Conservation (phyloP, 1,140 invertebrate genomes). For the Drosophila ambigua region DNA sequence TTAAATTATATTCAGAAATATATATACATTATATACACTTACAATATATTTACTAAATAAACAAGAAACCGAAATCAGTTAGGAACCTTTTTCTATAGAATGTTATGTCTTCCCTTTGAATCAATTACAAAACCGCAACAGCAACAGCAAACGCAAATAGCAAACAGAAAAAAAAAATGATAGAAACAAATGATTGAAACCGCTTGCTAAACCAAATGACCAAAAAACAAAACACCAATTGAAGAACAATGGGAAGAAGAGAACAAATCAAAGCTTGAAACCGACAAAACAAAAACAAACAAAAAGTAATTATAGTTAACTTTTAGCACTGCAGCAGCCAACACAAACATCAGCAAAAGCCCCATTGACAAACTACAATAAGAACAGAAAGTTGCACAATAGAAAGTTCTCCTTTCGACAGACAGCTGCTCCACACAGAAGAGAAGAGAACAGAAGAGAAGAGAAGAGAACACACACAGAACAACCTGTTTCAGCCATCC, state of each 20-base stretch:
- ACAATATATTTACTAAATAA: conserved; percentile 20
- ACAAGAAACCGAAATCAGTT: conserved; percentile 63
- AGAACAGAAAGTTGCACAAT: conserved; percentile 13
- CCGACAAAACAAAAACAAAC: conserved; percentile 32
- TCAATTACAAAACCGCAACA: conserved; percentile 48
- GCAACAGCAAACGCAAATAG: conserved; percentile 24
- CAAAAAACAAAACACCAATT: conserved; percentile 22
- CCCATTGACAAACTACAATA: conserved; percentile 45
- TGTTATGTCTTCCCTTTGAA: conserved; percentile 81
- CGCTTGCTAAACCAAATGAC: conserved; percentile 25
- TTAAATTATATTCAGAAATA: conserved; percentile 65
- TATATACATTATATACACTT: conserved; percentile 64
- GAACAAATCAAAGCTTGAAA: conserved; percentile 38
- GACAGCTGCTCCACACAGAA: conserved; percentile 34
- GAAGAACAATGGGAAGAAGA: conserved; percentile 25
- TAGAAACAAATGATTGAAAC: conserved; percentile 43
- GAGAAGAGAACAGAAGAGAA: conserved; percentile 16
- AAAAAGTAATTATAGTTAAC: conserved; percentile 27
- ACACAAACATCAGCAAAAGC: conserved; percentile 12
- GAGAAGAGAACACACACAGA: conserved; percentile 11
- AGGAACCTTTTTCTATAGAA: conserved; percentile 76
- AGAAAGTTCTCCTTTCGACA: conserved; percentile 32
- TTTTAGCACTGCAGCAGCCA: conserved; percentile 49
- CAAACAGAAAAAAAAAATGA: conserved; percentile 29
- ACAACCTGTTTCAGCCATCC: conserved; percentile 53